Evolutionary conservation across 2,797 vertebrate species (phyloP).

Genomic region (Catamblyrhynchus diadema): DNA sequence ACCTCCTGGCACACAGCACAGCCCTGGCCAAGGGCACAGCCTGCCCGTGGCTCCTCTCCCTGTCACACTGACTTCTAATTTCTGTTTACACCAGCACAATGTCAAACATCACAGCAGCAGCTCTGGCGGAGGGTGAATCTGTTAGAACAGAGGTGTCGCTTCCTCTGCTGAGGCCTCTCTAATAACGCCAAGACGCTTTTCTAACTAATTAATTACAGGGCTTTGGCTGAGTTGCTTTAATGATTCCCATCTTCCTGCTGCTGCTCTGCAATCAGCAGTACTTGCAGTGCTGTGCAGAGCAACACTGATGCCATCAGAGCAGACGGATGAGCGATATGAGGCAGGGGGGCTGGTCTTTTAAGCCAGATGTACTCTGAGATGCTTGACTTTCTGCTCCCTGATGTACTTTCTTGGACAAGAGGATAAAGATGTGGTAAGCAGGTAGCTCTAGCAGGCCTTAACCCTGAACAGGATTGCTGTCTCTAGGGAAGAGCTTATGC

Average conservation of each 20-base stretch:
- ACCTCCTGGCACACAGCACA: background rate
- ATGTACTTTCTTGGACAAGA: background rate
- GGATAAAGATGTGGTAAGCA: background rate
- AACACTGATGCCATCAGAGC: slow-evolving; percentile 23
- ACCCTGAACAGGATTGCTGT: background rate
- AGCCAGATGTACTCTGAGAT: background rate
- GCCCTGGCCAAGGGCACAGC: slow-evolving; percentile 2
- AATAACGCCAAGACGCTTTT: slow-evolving; percentile 58
- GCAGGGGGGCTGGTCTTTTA: background rate
- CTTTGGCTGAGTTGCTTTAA: slow-evolving; percentile 56
- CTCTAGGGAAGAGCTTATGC: background rate
- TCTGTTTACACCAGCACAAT: slow-evolving; percentile 50
- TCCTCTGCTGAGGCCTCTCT: slow-evolving; percentile 50
- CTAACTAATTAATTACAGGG: slow-evolving; percentile 67
- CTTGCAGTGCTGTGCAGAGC: slow-evolving; percentile 50
- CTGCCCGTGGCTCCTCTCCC: background rate
- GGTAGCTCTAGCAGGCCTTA: background rate
- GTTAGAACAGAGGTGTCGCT: slow-evolving; percentile 3
- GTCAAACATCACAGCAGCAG: slow-evolving; percentile 41
- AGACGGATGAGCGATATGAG: background rate
- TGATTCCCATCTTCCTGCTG: slow-evolving; percentile 65
- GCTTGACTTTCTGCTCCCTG: background rate
- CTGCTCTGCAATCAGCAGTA: slow-evolving; percentile 64
- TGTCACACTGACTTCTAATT: slow-evolving; percentile 13
- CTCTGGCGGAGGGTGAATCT: slow-evolving; percentile 12